Conservation (phyloP, 2,113 vertebrate species). For the Catharus minimus region DNA sequence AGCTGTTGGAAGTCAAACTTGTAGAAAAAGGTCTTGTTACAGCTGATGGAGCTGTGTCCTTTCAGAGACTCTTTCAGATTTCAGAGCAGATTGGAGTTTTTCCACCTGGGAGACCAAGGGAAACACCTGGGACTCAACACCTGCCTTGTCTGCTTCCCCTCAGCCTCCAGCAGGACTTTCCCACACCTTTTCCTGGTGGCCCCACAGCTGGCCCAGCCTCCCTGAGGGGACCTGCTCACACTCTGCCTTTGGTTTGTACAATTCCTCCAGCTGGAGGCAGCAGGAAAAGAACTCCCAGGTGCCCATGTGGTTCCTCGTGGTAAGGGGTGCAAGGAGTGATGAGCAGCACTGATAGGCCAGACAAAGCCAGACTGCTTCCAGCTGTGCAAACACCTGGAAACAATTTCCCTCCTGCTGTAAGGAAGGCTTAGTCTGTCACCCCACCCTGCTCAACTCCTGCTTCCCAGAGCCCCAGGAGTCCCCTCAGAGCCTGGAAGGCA, state of each 20-base stretch:
- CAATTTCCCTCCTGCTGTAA: neutral
- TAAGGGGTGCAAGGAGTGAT: constrained; percentile 1
- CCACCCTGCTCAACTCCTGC: neutral
- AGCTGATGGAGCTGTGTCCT: neutral
- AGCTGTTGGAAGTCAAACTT: constrained; percentile 24
- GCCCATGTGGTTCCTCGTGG: neutral
- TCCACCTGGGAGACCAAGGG: constrained; percentile 13
- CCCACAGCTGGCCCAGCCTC: neutral
- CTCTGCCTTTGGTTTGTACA: constrained; percentile 50
- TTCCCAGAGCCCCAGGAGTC: neutral
- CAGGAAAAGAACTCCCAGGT: neutral
- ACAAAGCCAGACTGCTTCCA: neutral
- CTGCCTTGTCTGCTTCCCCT: neutral
- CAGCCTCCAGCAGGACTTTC: neutral
- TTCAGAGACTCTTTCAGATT: neutral
- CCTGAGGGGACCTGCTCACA: constrained; percentile 6
- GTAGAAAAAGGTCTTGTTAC: constrained; percentile 10
- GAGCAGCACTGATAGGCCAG: constrained; percentile 34
- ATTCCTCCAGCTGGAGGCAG: neutral
- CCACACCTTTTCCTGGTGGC: neutral
- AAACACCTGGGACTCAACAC: constrained; percentile 1
- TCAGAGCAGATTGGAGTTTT: neutral
- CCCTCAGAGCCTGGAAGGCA: neutral
- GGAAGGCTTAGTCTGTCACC: neutral
- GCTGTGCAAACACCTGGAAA: neutral